These are phyloP conservation scores for Hydrozoanthus tunicans DNA, from an alignment of 64 coral and sea anemone species.

Conservation along the genomic window DNA sequence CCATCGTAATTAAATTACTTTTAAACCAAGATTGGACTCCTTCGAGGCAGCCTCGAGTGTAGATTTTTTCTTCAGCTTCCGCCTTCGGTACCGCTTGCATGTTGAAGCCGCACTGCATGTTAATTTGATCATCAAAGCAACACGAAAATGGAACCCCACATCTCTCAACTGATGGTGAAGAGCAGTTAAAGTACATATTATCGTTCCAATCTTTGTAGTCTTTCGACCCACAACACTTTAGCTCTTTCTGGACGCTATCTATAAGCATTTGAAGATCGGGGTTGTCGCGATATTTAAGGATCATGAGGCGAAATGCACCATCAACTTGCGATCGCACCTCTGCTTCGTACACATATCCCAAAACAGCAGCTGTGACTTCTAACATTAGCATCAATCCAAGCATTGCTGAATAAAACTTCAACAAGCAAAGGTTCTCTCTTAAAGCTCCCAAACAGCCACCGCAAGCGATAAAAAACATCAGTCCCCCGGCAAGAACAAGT, in stretches of 20 bases:
- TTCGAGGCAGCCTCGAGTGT: conserved; percentile 79
- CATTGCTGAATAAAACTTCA: conserved; percentile 75
- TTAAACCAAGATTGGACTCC: conserved; percentile 87
- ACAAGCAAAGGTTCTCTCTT: conserved; percentile 89
- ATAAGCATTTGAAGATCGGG: conserved; percentile 90
- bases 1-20: conserved; percentile 77
- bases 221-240: conserved; percentile 90
- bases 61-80: conserved; percentile 57
- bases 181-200: conserved; percentile 94
- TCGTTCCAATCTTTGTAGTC: conserved; percentile 80
- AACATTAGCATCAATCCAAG: conserved; percentile 78
- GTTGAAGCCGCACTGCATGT: conserved; percentile 88
- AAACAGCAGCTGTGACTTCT: conserved; percentile 69
- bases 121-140: conserved; percentile 82
- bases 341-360: conserved; percentile 75
- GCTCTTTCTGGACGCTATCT: conserved; percentile 76
- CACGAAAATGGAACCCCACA: conserved; percentile 95
- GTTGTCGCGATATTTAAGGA: conserved; percentile 86
- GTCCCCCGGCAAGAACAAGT: conserved; percentile 57
- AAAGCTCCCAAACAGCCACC: conserved; percentile 87
- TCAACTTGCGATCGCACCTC: conserved; percentile 80
- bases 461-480: conserved; percentile 86
- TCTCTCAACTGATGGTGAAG: conserved; percentile 72
- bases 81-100: conserved; percentile 44
- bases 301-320: conserved; percentile 70